Conservation (phyloP, 2,888 invertebrate genomes). For the Cistogaster globosa region DNA sequence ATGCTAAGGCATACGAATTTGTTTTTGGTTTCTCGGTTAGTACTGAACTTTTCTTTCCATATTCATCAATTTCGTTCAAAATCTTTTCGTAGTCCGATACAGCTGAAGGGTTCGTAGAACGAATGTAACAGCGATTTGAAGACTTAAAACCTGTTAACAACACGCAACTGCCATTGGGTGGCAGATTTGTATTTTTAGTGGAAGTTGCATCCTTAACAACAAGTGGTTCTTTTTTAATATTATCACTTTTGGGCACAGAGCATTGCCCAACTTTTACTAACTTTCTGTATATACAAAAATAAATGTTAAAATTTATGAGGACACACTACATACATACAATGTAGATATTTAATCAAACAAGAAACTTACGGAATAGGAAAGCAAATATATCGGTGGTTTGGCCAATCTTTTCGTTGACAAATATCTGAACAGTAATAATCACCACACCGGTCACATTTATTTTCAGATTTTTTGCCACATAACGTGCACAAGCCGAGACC, state of each 20-base stretch:
- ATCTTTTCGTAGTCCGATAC: conserved; percentile 37
- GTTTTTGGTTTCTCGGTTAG: conserved; percentile 2
- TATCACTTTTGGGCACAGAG: not conserved
- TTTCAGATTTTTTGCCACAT: conserved; percentile 68
- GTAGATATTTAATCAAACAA: not conserved
- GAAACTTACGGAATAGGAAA: conserved; percentile 75
- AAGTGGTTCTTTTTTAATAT: not conserved
- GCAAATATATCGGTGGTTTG: conserved; percentile 75
- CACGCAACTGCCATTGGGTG: conserved; percentile 53
- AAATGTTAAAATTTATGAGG: too few relatives aligned
- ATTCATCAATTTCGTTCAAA: conserved; percentile 42
- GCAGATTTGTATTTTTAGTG: not conserved
- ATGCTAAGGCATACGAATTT: conserved; percentile 33
- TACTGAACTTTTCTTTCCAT: conserved; percentile 37
- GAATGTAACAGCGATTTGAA: conserved; percentile 62
- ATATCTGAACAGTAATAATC: conserved; percentile 75
- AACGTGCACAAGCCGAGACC: conserved; percentile 64
- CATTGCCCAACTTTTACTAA: conserved; percentile 35
- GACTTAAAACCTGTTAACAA: conserved; percentile 59
- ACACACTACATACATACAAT: too few relatives aligned
- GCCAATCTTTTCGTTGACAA: conserved; percentile 75
- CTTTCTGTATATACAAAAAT: conserved; percentile 3
- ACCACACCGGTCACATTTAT: conserved; percentile 75
- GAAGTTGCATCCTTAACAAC: not conserved
- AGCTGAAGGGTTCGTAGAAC: conserved; percentile 50